phyloP scores from a whole-genome alignment of 2,113 vertebrate species.

The Zapornia atra region DNA sequence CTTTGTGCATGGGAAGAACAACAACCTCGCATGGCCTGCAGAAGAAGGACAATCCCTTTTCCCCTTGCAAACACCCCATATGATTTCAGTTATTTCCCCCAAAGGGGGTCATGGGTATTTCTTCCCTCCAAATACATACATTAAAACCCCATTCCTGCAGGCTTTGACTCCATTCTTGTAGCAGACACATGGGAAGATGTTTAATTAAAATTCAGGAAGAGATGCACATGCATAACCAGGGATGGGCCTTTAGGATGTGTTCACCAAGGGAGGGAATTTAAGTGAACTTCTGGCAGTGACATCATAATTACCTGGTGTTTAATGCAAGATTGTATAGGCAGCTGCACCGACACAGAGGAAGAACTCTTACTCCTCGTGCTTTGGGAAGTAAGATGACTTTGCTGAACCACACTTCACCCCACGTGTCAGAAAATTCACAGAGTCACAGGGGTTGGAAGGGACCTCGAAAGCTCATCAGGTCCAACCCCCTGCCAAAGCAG shows the following conservation, averaged over 20 bases:
- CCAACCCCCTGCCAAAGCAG: too few species aligned
- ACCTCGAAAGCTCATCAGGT: too few species aligned
- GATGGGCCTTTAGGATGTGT: background rate
- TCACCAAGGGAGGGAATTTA: background rate
- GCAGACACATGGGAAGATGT: accelerated
- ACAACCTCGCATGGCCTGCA: accelerated
- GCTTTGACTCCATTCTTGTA: background rate
- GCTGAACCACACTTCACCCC: background rate
- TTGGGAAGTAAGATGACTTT: background rate
- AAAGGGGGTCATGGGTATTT: background rate
- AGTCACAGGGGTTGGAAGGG: too few species aligned
- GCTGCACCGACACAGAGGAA: background rate
- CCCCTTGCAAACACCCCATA: accelerated
- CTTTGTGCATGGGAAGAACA: accelerated
- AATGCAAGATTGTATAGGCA: background rate
- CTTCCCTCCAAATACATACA: background rate
- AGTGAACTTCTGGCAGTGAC: background rate
- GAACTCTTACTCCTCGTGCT: accelerated
- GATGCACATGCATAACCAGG: background rate
- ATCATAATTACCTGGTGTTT: background rate
- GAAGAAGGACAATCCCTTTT: background rate
- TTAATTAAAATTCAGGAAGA: background rate
- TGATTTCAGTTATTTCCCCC: background rate
- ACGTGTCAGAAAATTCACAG: background rate
- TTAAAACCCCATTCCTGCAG: background rate